phyloP scores from a whole-genome alignment of 2,797 vertebrate species.

The Gymnoscopelus microlampas region DNA sequence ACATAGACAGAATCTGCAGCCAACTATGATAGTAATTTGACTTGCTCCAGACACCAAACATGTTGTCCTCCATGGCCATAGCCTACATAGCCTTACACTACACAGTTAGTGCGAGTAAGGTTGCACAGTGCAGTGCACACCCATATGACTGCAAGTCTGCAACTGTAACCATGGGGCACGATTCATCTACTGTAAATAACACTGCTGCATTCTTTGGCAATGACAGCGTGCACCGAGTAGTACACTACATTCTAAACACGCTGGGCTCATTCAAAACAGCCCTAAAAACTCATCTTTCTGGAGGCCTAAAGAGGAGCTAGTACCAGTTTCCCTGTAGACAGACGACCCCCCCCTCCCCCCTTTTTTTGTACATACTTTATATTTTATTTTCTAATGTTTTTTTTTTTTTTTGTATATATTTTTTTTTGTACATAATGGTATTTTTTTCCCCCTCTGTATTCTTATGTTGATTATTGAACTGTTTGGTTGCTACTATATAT shows the following conservation, averaged over 20 bases:
- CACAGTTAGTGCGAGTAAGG: conserved; percentile 37
- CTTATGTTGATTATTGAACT: too few species aligned
- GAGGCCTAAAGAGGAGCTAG: too few species aligned
- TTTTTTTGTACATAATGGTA: too few species aligned
- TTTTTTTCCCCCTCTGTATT: too few species aligned
- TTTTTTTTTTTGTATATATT: too few species aligned
- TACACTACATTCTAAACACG: conserved; percentile 10
- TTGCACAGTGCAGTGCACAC: background rate
- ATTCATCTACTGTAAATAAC: conserved; percentile 78
- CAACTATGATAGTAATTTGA: conserved; percentile 36
- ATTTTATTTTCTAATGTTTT: too few species aligned
- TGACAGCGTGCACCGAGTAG: conserved; percentile 33
- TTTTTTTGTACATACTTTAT: too few species aligned
- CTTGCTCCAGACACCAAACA: conserved; percentile 25
- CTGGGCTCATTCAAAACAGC: too few species aligned
- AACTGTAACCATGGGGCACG: conserved; percentile 47
- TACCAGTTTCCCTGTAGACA: too few species aligned
- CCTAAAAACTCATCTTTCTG: too few species aligned
- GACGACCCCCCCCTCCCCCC: too few species aligned
- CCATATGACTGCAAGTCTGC: conserved; percentile 40
- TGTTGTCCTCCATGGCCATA: background rate
- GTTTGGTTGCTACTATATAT: too few species aligned
- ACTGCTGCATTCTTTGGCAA: conserved; percentile 60
- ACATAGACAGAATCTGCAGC: conserved; percentile 18
- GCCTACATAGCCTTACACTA: conserved; percentile 57